phyloP scores from a whole-genome alignment of 1,140 invertebrate genomes.

The Teleogryllus occipitalis region DNA sequence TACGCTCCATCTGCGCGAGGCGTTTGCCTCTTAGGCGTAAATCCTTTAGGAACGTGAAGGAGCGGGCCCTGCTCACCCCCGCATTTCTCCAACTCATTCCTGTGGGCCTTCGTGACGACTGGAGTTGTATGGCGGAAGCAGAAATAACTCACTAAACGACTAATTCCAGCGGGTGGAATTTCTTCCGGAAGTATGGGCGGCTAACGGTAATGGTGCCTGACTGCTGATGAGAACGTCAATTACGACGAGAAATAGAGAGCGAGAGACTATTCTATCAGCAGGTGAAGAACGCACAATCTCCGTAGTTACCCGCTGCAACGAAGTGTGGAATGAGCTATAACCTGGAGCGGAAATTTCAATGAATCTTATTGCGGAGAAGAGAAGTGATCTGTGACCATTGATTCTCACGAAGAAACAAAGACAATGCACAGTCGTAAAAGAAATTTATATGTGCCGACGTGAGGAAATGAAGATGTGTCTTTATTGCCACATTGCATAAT shows the following conservation, averaged over 20 bases:
- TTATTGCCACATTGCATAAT: too few species aligned
- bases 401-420: too few species aligned
- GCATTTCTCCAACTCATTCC: background rate
- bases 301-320: background rate
- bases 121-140: background rate
- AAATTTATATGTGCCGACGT: too few species aligned
- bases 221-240: background rate
- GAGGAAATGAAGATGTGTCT: too few species aligned
- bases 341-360: background rate
- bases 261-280: background rate
- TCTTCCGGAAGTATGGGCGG: background rate
- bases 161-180: background rate
- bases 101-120: background rate
- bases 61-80: background rate
- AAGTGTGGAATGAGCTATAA: background rate
- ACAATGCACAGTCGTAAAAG: too few species aligned
- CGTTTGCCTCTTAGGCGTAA: background rate
- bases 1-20: background rate
- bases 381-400: too few species aligned
- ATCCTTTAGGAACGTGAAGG: background rate
- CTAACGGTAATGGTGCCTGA: background rate
- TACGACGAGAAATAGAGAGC: background rate
- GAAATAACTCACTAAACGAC: background rate
- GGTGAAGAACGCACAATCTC: background rate
- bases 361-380: background rate